These are phyloP conservation scores for Zosterops pallidus DNA, from an alignment of 2,113 vertebrate genomes.

Conservation along the genomic window DNA sequence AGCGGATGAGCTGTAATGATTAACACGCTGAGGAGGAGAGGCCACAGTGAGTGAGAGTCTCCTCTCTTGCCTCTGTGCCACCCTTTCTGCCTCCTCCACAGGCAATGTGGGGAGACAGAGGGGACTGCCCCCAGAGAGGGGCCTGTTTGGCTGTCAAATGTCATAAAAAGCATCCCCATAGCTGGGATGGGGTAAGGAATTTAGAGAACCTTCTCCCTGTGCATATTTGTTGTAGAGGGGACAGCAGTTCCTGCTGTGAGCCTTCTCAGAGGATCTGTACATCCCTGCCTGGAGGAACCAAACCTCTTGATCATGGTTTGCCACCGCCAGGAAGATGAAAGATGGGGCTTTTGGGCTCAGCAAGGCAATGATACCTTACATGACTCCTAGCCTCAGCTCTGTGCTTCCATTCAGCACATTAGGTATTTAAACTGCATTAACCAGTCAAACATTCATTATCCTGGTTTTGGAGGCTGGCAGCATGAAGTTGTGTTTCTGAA, in stretches of 20 bases:
- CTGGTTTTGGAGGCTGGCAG: not conserved
- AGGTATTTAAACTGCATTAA: not conserved
- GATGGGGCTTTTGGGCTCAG: not conserved
- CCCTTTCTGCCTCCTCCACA: not conserved
- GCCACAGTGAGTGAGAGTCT: not conserved
- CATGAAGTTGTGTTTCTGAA: not conserved
- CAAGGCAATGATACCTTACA: not conserved
- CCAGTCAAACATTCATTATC: not conserved
- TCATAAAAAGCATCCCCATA: rapidly evolving
- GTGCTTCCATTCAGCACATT: not conserved
- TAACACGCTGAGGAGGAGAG: not conserved
- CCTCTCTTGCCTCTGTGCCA: not conserved
- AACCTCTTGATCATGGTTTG: not conserved
- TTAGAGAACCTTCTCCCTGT: not conserved
- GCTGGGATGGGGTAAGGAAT: not conserved
- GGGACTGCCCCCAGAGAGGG: not conserved
- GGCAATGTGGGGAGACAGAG: not conserved
- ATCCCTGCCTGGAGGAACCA: not conserved
- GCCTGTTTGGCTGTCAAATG: too few relatives aligned
- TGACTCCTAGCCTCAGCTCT: not conserved
- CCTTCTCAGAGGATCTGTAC: rapidly evolving
- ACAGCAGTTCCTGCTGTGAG: rapidly evolving
- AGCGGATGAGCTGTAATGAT: conserved; percentile 44
- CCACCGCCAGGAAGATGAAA: not conserved
- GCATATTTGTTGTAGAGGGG: not conserved